phyloP scores from a whole-genome alignment of 2,888 invertebrate genomes.

The Microctonus brassicae region DNA sequence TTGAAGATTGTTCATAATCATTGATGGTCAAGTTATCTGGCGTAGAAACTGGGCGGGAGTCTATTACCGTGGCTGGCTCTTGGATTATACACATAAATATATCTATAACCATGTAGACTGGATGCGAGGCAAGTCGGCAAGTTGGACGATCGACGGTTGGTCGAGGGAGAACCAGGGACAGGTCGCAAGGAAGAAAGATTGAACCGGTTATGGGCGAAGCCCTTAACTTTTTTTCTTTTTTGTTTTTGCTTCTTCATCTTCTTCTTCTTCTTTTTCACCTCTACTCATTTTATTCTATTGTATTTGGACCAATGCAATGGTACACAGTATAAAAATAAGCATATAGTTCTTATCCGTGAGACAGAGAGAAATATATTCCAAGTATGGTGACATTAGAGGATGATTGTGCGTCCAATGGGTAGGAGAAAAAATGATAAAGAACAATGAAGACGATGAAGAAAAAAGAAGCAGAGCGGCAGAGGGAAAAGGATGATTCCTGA shows the following conservation, averaged over 20 bases:
- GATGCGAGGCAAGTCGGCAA: slow-evolving; percentile 14
- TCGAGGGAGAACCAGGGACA: slow-evolving; percentile 43
- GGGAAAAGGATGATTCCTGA: slow-evolving; percentile 26
- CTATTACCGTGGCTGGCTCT: slow-evolving; percentile 26
- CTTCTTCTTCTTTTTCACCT: slow-evolving; percentile 52
- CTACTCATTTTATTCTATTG: slow-evolving; percentile 25
- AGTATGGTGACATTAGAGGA: slow-evolving; percentile 66
- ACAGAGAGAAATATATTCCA: slow-evolving; percentile 57
- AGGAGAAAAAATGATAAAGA: slow-evolving; percentile 42
- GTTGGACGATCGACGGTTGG: slow-evolving; percentile 47
- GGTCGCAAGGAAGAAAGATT: slow-evolving; percentile 48
- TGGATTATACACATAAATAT: slow-evolving; percentile 15
- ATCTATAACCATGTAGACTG: slow-evolving; percentile 25
- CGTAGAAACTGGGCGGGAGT: slow-evolving; percentile 30
- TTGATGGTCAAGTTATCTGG: slow-evolving; percentile 27
- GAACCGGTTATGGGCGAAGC: slow-evolving; percentile 70
- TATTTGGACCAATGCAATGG: slow-evolving; percentile 16
- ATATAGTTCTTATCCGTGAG: slow-evolving; percentile 34
- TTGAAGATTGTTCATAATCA: slow-evolving; percentile 2
- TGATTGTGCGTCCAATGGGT: slow-evolving; percentile 57
- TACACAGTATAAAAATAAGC: not conserved
- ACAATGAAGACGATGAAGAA: slow-evolving; percentile 22
- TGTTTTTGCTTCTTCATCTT: slow-evolving; percentile 40
- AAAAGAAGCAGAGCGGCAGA: slow-evolving; percentile 37
- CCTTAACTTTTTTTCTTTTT: slow-evolving; percentile 55